Conservation (phyloP, 2,797 vertebrate species). For the Lerista edwardsae region DNA sequence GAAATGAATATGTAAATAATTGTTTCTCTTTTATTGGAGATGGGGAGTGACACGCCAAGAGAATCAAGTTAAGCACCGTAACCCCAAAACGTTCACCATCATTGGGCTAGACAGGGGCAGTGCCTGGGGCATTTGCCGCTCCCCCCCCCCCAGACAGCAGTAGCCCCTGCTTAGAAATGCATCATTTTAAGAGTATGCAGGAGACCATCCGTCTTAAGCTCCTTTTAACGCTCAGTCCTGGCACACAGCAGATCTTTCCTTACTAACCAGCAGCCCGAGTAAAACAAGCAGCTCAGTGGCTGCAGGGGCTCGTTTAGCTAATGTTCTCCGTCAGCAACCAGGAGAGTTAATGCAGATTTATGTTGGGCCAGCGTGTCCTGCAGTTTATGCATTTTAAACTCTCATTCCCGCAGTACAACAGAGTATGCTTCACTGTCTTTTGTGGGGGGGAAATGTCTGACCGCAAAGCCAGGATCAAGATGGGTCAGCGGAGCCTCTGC, state of each 20-base stretch:
- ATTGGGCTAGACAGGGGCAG: too few relatives aligned
- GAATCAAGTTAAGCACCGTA: too few relatives aligned
- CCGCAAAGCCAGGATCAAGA: too few relatives aligned
- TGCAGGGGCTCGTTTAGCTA: background rate
- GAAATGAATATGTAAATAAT: too few relatives aligned
- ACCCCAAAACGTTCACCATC: too few relatives aligned
- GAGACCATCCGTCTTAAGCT: background rate
- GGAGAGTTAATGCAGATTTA: slow-evolving; percentile 31
- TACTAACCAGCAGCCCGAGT: background rate
- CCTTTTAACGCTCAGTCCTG: background rate
- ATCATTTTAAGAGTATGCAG: background rate
- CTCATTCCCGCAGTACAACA: background rate
- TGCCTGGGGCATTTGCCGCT: too few relatives aligned
- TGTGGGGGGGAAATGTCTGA: too few relatives aligned
- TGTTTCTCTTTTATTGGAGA: too few relatives aligned
- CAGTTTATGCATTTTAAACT: background rate
- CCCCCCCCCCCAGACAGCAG: too few relatives aligned
- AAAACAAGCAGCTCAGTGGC: background rate
- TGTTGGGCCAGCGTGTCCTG: background rate
- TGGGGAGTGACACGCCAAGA: too few relatives aligned
- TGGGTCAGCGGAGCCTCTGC: background rate
- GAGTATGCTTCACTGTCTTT: background rate
- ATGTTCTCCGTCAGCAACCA: slow-evolving; percentile 14
- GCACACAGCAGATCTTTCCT: slow-evolving; percentile 10
- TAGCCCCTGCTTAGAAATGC: too few relatives aligned